Evolutionary conservation across 2,888 invertebrate genomes (phyloP).

Genomic region (Notodonta dromedarius): DNA sequence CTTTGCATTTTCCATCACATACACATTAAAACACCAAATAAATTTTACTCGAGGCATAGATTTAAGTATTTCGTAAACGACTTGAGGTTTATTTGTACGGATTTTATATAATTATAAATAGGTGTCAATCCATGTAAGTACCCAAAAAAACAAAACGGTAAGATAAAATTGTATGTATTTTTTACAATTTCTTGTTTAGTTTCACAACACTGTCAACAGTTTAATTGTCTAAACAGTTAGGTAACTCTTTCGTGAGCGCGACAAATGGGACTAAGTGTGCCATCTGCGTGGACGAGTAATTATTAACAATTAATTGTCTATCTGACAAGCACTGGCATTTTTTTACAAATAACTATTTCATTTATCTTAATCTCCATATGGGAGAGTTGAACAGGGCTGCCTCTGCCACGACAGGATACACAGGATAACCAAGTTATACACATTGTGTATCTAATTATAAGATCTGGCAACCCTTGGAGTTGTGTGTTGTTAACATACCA

Average conservation of each 20-base stretch:
- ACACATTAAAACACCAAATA: too few relatives aligned
- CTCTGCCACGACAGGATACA: too few relatives aligned
- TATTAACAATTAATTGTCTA: conserved; percentile 26
- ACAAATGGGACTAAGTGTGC: conserved; percentile 28
- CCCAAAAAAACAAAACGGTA: too few relatives aligned
- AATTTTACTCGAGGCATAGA: too few relatives aligned
- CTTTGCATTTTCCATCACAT: too few relatives aligned
- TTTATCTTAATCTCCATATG: background rate
- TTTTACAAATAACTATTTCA: background rate
- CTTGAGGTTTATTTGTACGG: too few relatives aligned
- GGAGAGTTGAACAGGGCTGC: background rate
- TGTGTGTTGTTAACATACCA: background rate
- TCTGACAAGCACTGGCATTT: conserved; percentile 11
- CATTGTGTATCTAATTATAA: too few relatives aligned
- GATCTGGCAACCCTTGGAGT: too few relatives aligned
- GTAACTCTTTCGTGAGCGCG: conserved; percentile 27
- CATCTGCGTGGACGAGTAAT: conserved; percentile 27
- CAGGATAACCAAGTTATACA: too few relatives aligned
- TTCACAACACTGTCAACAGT: conserved; percentile 17
- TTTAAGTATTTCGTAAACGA: too few relatives aligned
- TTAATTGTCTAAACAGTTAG: conserved; percentile 21
- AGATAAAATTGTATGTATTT: background rate
- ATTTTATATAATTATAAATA: too few relatives aligned
- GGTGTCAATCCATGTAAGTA: too few relatives aligned
- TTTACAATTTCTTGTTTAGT: background rate